These are phyloP conservation scores for Equus quagga DNA, from an alignment of 2,113 vertebrate species.

Conservation along the genomic window DNA sequence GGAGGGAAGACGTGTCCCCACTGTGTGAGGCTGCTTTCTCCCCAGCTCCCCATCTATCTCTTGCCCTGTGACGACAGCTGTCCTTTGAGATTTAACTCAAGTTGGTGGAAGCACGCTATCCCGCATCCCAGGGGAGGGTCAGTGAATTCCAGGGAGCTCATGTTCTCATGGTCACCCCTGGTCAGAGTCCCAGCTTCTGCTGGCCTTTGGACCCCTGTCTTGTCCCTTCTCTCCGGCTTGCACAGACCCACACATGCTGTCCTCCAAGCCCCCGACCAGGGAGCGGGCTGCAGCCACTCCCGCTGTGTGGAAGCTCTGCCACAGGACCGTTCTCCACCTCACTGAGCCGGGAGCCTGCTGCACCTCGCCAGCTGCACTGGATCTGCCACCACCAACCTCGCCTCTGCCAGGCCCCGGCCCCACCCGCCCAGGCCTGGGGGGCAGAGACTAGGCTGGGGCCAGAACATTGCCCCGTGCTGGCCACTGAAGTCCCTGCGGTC, in stretches of 20 bases:
- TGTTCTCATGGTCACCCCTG: constrained; percentile 48
- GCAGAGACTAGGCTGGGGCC: not conserved
- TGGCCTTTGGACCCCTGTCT: not conserved
- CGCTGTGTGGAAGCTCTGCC: not conserved
- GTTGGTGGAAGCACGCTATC: not conserved
- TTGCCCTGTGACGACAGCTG: not conserved
- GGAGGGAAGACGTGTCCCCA: not conserved
- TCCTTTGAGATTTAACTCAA: constrained; percentile 3
- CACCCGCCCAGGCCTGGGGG: not conserved
- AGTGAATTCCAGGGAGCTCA: not conserved
- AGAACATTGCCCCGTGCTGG: too few relatives aligned
- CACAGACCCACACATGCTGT: not conserved
- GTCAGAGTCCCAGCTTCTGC: not conserved
- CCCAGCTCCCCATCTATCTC: not conserved
- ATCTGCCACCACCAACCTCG: not conserved
- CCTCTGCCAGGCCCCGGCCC: not conserved
- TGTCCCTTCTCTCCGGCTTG: not conserved
- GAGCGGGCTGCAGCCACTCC: not conserved
- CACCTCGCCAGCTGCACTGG: fast-evolving
- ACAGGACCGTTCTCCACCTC: not conserved
- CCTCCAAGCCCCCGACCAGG: fast-evolving
- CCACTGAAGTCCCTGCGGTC: not conserved
- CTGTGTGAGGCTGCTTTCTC: not conserved
- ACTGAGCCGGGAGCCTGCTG: too few relatives aligned
- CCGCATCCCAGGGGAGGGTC: not conserved